These are phyloP conservation scores for Metopia argyrocephala DNA, from an alignment of 2,888 invertebrate species.

Conservation along the genomic window DNA sequence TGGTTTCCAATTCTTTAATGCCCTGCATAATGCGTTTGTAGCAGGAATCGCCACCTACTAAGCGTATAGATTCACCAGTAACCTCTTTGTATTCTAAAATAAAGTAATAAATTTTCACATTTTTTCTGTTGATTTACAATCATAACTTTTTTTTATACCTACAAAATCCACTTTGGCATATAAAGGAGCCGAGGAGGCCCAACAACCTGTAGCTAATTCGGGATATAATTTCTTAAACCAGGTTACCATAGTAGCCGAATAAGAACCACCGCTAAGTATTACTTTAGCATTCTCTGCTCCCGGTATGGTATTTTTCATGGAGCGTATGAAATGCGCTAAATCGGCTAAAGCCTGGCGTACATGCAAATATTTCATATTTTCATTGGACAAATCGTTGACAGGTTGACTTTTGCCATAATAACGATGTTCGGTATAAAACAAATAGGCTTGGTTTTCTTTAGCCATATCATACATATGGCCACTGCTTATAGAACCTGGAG, in stretches of 20 bases:
- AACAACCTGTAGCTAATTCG: slow-evolving; percentile 81
- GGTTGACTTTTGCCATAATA: slow-evolving; percentile 89
- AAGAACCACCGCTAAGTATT: slow-evolving; percentile 83
- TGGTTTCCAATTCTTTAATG: slow-evolving; percentile 72
- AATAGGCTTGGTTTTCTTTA: slow-evolving; percentile 80
- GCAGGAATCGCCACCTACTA: slow-evolving; percentile 74
- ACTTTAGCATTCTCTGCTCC: slow-evolving; percentile 77
- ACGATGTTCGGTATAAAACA: slow-evolving; percentile 89
- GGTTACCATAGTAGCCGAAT: slow-evolving; percentile 84
- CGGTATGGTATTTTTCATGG: slow-evolving; percentile 76
- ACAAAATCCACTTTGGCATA: slow-evolving; percentile 82
- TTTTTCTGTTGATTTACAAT: neutral
- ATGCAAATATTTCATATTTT: slow-evolving; percentile 82
- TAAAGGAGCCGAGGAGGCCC: slow-evolving; percentile 85
- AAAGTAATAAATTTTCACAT: too few relatives aligned
- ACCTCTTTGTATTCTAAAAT: slow-evolving; percentile 76
- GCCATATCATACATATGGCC: slow-evolving; percentile 84
- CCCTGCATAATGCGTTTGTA: slow-evolving; percentile 74
- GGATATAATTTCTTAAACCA: slow-evolving; percentile 85
- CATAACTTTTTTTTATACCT: slow-evolving; percentile 66
- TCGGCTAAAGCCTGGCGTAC: slow-evolving; percentile 85
- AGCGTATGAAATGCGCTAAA: slow-evolving; percentile 82
- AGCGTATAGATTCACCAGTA: slow-evolving; percentile 73
- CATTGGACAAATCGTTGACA: slow-evolving; percentile 81
- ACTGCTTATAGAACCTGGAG: slow-evolving; percentile 80